Base-by-base conservation (phyloP, 2,888 invertebrate genomes). In the Digitonthophagus gazella region DNA sequence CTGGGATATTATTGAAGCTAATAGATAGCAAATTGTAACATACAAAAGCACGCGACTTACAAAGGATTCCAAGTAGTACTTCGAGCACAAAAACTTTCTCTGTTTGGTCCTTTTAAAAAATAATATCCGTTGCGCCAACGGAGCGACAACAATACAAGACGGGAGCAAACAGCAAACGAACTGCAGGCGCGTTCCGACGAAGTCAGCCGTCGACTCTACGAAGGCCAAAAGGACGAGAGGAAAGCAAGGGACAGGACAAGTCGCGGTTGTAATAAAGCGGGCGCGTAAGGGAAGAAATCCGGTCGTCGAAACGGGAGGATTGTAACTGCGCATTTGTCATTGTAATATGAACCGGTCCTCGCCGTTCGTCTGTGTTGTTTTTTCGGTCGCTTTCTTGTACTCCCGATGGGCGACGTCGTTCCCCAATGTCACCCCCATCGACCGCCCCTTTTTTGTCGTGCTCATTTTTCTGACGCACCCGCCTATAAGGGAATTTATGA, bases 401-500 rank as follows among this genome's bases (percentile, higher is more conserved):
- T 11, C 16, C 15, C 20, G 14, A 15, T 15, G n/a, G 28, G 5
- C n/a, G 15, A 6, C 15, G 28, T 64, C 22, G 20, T 64, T n/a
- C 22, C 15, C 15, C n/a, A n/a, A n/a, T n/a, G n/a, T n/a, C 65
- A 16, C 16, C 54, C 54, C 54, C 19, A 3, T 18, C 15, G 19
- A 55, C 54, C 19, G 19, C n/a, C 55, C 44, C 65, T 67, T 71
- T 72, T 74, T 73, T 67, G 28, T 61, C 64, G 65, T 56, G 56
- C 16, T 64, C 75, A 72, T 74, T 72, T 75, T 74, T 72, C 71
- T 72, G 73, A 68, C 73, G 74, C 71, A 72, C 71, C 72, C 71
- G 71, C 69, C 73, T 73, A 71, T 70, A 65, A 71, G 72, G 73
- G 73, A 77, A 76, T 76, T 76, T 75, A 77, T 76, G 76, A 74